Evolutionary conservation across 2,797 vertebrate genomes (phyloP).

Genomic region (Leptodactylus fallax): DNA sequence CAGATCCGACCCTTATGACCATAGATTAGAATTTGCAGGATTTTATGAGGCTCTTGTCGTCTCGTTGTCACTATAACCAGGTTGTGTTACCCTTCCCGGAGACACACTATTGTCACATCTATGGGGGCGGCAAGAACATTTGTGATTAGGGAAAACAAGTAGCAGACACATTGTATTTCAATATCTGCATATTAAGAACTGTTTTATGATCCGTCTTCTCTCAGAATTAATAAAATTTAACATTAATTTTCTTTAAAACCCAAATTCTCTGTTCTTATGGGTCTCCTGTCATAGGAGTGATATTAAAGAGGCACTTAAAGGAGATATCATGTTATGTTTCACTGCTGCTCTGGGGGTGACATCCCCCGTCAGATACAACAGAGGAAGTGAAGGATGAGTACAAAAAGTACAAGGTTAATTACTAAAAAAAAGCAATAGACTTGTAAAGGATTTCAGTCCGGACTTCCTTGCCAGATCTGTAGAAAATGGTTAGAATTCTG

Average conservation of each 20-base stretch:
- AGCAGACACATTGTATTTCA: background rate
- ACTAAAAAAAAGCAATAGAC: background rate
- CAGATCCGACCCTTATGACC: too few relatives aligned
- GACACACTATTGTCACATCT: background rate
- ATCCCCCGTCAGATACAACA: background rate
- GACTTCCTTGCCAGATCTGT: background rate
- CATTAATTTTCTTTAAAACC: constrained; percentile 8
- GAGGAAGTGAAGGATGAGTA: background rate
- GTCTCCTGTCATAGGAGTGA: background rate
- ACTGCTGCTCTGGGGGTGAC: constrained; percentile 6
- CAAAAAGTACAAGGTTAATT: background rate
- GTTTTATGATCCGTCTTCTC: constrained; percentile 7
- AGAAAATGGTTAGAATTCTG: background rate
- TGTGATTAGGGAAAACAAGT: background rate
- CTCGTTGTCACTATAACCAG: background rate
- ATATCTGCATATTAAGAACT: constrained; percentile 12
- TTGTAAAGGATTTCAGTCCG: background rate
- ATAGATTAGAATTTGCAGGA: too few relatives aligned
- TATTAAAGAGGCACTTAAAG: background rate
- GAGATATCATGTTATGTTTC: background rate
- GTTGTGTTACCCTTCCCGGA: background rate
- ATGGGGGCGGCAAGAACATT: background rate
- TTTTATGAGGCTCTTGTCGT: background rate
- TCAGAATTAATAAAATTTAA: constrained; percentile 18
- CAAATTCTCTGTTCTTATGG: constrained; percentile 2